phyloP scores from a whole-genome alignment of 2,888 invertebrate genomes.

The Odontomyia ornata region DNA sequence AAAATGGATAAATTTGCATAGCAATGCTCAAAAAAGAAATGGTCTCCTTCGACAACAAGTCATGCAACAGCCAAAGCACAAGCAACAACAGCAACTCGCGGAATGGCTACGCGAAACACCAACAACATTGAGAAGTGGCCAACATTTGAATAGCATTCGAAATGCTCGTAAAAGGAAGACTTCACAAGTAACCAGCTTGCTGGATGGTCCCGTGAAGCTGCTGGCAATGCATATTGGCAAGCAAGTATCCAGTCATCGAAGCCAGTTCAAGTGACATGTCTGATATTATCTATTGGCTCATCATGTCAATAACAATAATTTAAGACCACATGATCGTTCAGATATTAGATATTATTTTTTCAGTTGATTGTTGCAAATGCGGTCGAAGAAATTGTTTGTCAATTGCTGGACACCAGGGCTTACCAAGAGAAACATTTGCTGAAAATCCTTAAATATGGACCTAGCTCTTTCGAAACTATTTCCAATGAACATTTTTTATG shows the following conservation, averaged over 20 bases:
- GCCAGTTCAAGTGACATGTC: constrained; percentile 50
- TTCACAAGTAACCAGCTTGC: constrained; percentile 39
- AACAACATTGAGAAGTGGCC: constrained; percentile 43
- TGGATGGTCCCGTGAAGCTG: neutral
- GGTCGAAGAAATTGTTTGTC: neutral
- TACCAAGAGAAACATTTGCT: neutral
- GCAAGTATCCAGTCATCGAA: constrained; percentile 35
- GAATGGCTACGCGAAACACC: constrained; percentile 1
- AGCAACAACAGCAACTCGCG: constrained; percentile 34
- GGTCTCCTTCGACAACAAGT: constrained; percentile 43
- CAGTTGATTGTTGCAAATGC: constrained; percentile 38
- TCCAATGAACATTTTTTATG: too few species aligned
- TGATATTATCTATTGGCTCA: constrained; percentile 51
- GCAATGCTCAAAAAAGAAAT: constrained; percentile 41
- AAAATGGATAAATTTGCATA: constrained; percentile 43
- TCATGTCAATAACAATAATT: constrained; percentile 52
- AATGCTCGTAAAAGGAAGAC: constrained; percentile 44
- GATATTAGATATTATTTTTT: constrained; percentile 45
- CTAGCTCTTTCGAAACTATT: neutral
- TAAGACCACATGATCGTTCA: constrained; percentile 50
- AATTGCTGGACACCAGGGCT: neutral
- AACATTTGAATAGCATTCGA: constrained; percentile 41
- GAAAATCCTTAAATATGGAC: neutral
- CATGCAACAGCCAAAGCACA: constrained; percentile 22
- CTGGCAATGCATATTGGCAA: constrained; percentile 25